phyloP scores from a whole-genome alignment of 2,797 vertebrate species.

The Pantherophis vulpinus region DNA sequence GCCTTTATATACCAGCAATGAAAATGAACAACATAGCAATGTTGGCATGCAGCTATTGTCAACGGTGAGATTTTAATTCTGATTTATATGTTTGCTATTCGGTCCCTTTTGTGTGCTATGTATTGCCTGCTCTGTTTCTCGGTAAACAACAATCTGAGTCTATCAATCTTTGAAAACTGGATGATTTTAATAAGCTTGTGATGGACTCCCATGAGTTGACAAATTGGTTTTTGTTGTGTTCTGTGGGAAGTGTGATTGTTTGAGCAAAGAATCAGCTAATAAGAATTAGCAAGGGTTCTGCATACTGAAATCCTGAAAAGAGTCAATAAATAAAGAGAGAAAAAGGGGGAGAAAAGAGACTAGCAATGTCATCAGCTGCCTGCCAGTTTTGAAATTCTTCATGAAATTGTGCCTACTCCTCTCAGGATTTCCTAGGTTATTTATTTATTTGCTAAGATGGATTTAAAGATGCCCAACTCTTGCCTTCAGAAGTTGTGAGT shows the following conservation, averaged over 20 bases:
- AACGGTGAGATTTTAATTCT: neutral
- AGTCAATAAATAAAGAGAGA: neutral
- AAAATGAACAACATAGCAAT: neutral
- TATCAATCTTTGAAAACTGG: slow-evolving; percentile 30
- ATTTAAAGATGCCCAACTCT: neutral
- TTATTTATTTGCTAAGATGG: neutral
- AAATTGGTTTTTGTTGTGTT: slow-evolving; percentile 31
- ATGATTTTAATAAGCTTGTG: slow-evolving; percentile 41
- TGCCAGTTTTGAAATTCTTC: neutral
- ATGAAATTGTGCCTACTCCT: neutral
- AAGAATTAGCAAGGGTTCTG: slow-evolving; percentile 17
- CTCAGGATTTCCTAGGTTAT: neutral
- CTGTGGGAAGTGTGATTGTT: slow-evolving; percentile 22
- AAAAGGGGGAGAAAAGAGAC: neutral
- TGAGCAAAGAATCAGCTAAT: slow-evolving; percentile 24
- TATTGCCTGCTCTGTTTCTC: slow-evolving; percentile 12
- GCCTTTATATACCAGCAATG: neutral
- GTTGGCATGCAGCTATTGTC: neutral
- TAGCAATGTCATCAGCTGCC: neutral
- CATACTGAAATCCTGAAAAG: slow-evolving; percentile 18
- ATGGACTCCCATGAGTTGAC: slow-evolving; percentile 38
- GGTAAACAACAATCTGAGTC: slow-evolving; percentile 35
- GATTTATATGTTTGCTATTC: slow-evolving; percentile 14
- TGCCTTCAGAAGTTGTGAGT: neutral
- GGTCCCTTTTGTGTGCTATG: slow-evolving; percentile 12